Base-by-base conservation (phyloP, 2,797 vertebrate species). In the Phoeniculus purpureus region DNA sequence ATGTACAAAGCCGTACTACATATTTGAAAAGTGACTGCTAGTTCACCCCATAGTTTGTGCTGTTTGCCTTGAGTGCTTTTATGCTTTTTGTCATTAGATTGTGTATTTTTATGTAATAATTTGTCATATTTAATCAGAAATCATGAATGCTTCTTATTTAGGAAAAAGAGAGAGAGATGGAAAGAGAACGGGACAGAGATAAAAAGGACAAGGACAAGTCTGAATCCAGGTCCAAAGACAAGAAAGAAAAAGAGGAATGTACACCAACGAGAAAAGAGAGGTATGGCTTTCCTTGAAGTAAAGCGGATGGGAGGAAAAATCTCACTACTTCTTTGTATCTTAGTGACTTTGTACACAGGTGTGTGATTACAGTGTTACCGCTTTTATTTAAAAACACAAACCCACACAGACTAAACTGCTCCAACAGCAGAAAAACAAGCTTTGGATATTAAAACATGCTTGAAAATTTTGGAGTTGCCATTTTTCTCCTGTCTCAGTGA, bases 141-240 rank as follows among this genome's bases (percentile, higher is more conserved):
- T 85, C 10, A n/a, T 78, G 25, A 90, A 83, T 93, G 37, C 62
- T 85, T 96, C 40, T 93, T 61, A 91, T 96, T 50, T 77, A 99
- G 99, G 99, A 99, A 94, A 99, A 98, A 95, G 99, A 99, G 97
- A 99, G 99, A 89, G 99, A 99, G 94, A 96, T 99, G 93, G 99
- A 99, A 97, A 97, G 98, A 87, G 99, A 99, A 94, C 97, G 97
- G 68, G 99, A 99, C 95, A 98, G 98, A 95, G 98, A 99, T 95
- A 99, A 99, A 85, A 99, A 99, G 91, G 98, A 98, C 94, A 98
- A 98, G 88, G 99, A 99, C 61, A 99, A 99, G 96, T 98, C 97
- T 29, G 99, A 99, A 51, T 97, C 98, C 17, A 98, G 98, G 78
- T 97, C 98, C 43, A 99, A 99, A 97, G 99, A 99, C 29, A 98